Conservation (phyloP, 1,140 invertebrate genomes). For the Psix sp. region DNA sequence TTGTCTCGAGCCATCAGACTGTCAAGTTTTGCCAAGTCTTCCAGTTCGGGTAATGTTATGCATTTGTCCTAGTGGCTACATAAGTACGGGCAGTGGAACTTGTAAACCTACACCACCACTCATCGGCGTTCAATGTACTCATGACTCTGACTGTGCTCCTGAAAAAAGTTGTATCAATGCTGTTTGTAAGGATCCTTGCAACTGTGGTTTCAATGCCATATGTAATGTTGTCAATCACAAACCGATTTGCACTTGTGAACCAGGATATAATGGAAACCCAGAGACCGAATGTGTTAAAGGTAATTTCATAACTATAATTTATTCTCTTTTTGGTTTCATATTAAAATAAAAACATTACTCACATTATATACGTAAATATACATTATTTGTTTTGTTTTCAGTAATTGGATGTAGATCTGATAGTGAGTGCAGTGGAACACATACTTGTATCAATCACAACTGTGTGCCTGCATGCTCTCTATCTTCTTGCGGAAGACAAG, state of each 20-base stretch:
- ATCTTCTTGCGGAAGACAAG: constrained; percentile 82
- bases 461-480: constrained; percentile 87
- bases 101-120: constrained; percentile 84
- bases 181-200: constrained; percentile 88
- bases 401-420: constrained; percentile 84
- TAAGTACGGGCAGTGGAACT: constrained; percentile 87
- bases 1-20: constrained; percentile 87
- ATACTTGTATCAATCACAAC: constrained; percentile 86
- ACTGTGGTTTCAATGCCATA: constrained; percentile 87
- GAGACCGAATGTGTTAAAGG: constrained; percentile 84
- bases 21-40: constrained; percentile 86
- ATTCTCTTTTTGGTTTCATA: neutral
- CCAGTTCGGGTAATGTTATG: constrained; percentile 93
- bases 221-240: constrained; percentile 89
- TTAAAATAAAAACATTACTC: neutral
- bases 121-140: constrained; percentile 82
- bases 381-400: constrained; percentile 43
- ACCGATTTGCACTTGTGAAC: constrained; percentile 88
- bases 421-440: constrained; percentile 85
- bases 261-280: constrained; percentile 88
- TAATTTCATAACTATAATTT: too few relatives aligned
- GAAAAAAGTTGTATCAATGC: constrained; percentile 88
- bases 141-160: constrained; percentile 85
- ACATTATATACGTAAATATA: neutral
- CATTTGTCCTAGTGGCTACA: constrained; percentile 90